Percentiles rank a stretch among this genome's conserved stretches.
Conservation (phyloP, 2,113 vertebrate genomes). For the Boleophthalmus pectinirostris region DNA sequence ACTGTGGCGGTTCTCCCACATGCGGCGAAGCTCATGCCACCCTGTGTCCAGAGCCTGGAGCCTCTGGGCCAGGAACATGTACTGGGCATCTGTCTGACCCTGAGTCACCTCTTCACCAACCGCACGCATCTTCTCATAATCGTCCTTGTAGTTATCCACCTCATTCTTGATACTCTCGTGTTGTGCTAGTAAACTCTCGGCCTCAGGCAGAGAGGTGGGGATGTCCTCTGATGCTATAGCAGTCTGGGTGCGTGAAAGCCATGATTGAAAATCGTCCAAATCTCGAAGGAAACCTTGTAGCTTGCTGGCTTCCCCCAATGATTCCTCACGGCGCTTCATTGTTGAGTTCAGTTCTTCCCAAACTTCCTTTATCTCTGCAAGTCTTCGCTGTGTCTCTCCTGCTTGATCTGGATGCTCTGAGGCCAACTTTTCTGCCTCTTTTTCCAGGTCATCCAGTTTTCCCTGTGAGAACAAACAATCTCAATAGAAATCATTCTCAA, state of each 20-base stretch:
- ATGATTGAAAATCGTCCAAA: slow-evolving; percentile 90
- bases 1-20: slow-evolving; percentile 93
- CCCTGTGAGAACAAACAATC: slow-evolving; percentile 59
- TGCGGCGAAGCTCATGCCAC: slow-evolving; percentile 90
- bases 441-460: slow-evolving; percentile 83
- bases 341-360: slow-evolving; percentile 88
- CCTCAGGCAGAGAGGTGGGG: slow-evolving; percentile 86
- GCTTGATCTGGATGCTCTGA: slow-evolving; percentile 82
- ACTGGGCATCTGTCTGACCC: slow-evolving; percentile 87
- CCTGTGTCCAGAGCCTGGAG: slow-evolving; percentile 89
- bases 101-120: slow-evolving; percentile 88
- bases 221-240: slow-evolving; percentile 91
- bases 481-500: not conserved
- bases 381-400: slow-evolving; percentile 72
- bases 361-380: slow-evolving; percentile 81
- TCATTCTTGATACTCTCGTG: slow-evolving; percentile 91
- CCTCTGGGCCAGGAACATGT: slow-evolving; percentile 88
- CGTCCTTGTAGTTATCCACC: slow-evolving; percentile 87
- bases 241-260: slow-evolving; percentile 89
- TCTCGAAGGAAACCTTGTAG: slow-evolving; percentile 92
- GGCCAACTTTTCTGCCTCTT: slow-evolving; percentile 82
- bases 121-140: slow-evolving; percentile 85
- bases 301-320: slow-evolving; percentile 88
- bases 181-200: slow-evolving; percentile 85
- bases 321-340: slow-evolving; percentile 88